Evolutionary conservation across 2,113 vertebrate genomes (phyloP), one percentile per base, ranked within the genome.

Genomic region (Pterocles gutturalis): DNA sequence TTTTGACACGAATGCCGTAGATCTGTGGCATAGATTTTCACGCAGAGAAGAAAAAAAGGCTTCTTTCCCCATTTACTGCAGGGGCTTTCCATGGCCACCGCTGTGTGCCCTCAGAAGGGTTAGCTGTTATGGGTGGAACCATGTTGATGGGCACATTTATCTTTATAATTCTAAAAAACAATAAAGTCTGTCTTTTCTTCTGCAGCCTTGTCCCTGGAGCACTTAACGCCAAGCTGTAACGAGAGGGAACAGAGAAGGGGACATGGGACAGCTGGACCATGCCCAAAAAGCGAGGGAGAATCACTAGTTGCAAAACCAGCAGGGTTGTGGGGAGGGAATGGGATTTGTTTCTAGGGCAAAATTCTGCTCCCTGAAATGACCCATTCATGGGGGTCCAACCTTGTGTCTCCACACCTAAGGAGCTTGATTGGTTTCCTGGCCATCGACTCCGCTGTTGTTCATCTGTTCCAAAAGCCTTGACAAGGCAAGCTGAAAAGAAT

Each of bases 401-500:
- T 83, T 11, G 29, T 61, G 53, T 69, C 89, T 95, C 87, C 70
- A 72, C 45, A 70, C 46, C 67, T 26, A 55, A 89, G 38, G 65
- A 82, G 17, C 54, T 83, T 76, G 43, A 72, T 46, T 81, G 46
- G 66, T 93, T 95, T 96, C 67, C 78, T 8, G 22, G 66, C 17
- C 26, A 34, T 28, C 70, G 62, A 25, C 41, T 80, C 41, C 1
- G 3, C 15, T 1, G 1, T 28, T 28, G 49, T 48, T 65, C 57
- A 60, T 93, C 64, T 65, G 43, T 94, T 85, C 88, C 78, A 83
- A 91, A 94, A 88, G 41, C 66, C 67, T 89, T 81, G 84, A 72
- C 57, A 69, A 89, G 61, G 60, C 34, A 76, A 84, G 20, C 49
- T 94, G 79, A 70, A 86, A 94, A 94, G 33, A 71, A 85, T 87